Percentiles rank a stretch among this genome's conserved stretches.
phyloP scores from a whole-genome alignment of 2,797 vertebrate genomes.

The Limnodromus scolopaceus region DNA sequence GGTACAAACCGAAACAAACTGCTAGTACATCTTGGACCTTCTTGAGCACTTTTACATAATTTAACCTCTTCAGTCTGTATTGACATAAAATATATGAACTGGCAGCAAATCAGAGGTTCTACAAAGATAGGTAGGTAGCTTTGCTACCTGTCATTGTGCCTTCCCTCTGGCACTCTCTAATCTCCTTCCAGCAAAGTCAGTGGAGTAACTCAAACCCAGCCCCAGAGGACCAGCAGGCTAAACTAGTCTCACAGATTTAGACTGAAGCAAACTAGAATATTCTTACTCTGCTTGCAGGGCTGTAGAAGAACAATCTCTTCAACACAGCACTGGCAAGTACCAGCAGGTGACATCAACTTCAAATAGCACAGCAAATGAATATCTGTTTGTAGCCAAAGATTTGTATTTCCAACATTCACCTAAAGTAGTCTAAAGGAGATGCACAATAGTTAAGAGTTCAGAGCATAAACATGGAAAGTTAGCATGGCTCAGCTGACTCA shows the following conservation, averaged over 20 bases:
- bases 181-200: not conserved
- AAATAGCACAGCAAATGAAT: rapidly evolving
- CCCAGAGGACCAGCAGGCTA: not conserved
- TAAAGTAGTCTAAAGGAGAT: not conserved
- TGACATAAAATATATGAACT: not conserved
- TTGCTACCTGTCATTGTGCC: not conserved
- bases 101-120: not conserved
- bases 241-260: not conserved
- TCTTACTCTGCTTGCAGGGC: not conserved
- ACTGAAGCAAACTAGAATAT: not conserved
- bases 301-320: not conserved
- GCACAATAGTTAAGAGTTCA: not conserved
- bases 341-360: not conserved
- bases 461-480: not conserved
- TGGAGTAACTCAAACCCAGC: not conserved
- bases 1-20: not conserved
- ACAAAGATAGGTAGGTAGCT: not conserved
- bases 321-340: not conserved
- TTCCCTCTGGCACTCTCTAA: not conserved
- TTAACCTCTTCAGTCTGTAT: not conserved
- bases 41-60: not conserved
- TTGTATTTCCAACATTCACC: not conserved
- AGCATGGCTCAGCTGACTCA: not conserved
- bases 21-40: not conserved
- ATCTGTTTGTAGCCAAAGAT: not conserved